Evolutionary conservation across 2,113 vertebrate species (phyloP).

Genomic region (Gallinago undulata): DNA sequence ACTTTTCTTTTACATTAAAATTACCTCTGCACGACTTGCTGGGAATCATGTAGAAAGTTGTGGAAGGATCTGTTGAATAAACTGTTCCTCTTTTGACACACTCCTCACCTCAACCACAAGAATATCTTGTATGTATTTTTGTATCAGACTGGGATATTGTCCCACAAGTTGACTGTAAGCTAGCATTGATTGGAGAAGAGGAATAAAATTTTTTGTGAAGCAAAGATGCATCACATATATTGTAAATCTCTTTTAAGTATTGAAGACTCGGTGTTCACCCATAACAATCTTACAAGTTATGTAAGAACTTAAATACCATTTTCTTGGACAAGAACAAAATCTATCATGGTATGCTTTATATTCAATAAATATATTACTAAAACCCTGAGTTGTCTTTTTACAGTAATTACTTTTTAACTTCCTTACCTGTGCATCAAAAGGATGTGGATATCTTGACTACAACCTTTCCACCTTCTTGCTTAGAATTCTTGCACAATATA

Average conservation of each 20-base stretch:
- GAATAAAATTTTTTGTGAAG: neutral
- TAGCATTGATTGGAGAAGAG: neutral
- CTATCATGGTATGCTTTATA: neutral
- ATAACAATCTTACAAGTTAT: neutral
- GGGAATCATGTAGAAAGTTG: neutral
- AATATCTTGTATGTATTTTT: neutral
- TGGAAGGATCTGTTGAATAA: neutral
- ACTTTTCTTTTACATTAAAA: neutral
- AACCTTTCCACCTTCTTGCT: neutral
- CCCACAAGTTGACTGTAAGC: neutral
- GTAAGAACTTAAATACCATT: neutral
- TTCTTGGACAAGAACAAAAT: neutral
- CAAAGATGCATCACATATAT: neutral
- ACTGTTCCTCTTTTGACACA: neutral
- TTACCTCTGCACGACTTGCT: neutral
- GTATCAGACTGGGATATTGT: neutral
- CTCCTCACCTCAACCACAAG: neutral
- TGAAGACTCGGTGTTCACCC: neutral
- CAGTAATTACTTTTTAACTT: neutral
- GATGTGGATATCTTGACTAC: neutral
- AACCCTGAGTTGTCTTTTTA: neutral
- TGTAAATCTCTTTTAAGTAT: neutral
- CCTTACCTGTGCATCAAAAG: neutral
- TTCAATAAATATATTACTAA: neutral
- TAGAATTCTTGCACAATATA: slow-evolving; percentile 43